Evolutionary conservation across 2,113 vertebrate species (phyloP).

Genomic region (Gallinago jamesoni): DNA sequence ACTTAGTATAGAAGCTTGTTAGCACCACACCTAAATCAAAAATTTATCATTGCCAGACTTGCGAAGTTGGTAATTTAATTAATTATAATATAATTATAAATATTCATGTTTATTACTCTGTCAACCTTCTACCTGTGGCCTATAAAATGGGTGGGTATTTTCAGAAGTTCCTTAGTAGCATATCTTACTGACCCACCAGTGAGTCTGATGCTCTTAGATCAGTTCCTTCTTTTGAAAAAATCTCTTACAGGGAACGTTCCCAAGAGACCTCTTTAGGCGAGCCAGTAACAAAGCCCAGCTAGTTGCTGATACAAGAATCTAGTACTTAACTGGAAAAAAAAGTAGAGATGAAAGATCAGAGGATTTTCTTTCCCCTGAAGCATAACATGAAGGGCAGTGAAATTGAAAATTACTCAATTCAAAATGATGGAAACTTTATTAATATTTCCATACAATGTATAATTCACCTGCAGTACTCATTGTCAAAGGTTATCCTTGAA

Average conservation of each 20-base stretch:
- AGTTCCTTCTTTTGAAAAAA: not conserved
- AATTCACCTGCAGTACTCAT: not conserved
- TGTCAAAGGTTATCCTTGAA: not conserved
- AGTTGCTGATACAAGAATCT: not conserved
- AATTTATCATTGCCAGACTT: not conserved
- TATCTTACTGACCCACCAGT: not conserved
- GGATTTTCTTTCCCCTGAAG: not conserved
- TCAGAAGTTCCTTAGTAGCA: not conserved
- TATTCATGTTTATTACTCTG: not conserved
- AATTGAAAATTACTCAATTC: not conserved
- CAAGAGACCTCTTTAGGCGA: not conserved
- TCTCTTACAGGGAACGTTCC: not conserved
- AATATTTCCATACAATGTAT: not conserved
- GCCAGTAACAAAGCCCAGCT: not conserved
- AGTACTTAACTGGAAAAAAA: not conserved
- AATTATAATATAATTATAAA: not conserved
- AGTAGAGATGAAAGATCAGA: not conserved
- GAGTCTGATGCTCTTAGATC: not conserved
- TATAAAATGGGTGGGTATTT: not conserved
- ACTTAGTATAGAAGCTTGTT: not conserved
- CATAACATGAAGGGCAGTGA: not conserved
- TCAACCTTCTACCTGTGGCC: not conserved
- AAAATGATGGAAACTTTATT: not conserved
- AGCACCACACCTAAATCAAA: not conserved
- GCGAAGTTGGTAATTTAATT: not conserved